Evolutionary conservation across 1,140 invertebrate genomes (phyloP).

Genomic region (Oncopeltus fasciatus): DNA sequence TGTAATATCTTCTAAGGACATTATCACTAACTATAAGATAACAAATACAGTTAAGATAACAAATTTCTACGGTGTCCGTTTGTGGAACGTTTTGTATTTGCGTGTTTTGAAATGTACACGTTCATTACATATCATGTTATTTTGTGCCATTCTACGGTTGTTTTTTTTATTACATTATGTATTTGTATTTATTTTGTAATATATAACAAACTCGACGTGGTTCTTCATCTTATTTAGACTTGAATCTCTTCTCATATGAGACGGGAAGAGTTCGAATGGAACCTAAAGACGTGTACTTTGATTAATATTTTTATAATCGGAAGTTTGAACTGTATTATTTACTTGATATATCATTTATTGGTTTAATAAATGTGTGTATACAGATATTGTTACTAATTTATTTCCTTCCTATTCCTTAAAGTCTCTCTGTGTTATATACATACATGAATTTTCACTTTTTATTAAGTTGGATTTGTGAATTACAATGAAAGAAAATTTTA

Average conservation of each 20-base stretch:
- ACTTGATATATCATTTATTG: neutral
- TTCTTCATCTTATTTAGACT: neutral
- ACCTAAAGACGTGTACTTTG: too few species aligned
- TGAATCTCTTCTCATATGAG: neutral
- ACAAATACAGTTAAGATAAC: neutral
- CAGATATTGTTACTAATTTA: too few species aligned
- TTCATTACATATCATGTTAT: too few species aligned
- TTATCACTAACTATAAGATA: neutral
- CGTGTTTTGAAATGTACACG: too few species aligned
- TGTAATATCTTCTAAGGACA: neutral
- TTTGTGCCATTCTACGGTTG: too few species aligned
- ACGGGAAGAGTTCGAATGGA: neutral
- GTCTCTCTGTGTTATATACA: too few species aligned
- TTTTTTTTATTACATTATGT: neutral
- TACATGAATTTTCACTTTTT: too few species aligned
- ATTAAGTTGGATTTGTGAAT: too few species aligned
- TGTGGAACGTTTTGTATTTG: neutral
- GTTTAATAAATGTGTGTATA: conserved; percentile 6
- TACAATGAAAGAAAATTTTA: too few species aligned
- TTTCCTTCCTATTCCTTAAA: too few species aligned
- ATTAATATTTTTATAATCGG: conserved; percentile 1
- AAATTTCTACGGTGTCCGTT: neutral
- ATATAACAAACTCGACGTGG: neutral
- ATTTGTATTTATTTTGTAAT: neutral
- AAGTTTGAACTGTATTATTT: neutral